phyloP scores from a whole-genome alignment of 2,888 invertebrate genomes.

The Seira musarum region DNA sequence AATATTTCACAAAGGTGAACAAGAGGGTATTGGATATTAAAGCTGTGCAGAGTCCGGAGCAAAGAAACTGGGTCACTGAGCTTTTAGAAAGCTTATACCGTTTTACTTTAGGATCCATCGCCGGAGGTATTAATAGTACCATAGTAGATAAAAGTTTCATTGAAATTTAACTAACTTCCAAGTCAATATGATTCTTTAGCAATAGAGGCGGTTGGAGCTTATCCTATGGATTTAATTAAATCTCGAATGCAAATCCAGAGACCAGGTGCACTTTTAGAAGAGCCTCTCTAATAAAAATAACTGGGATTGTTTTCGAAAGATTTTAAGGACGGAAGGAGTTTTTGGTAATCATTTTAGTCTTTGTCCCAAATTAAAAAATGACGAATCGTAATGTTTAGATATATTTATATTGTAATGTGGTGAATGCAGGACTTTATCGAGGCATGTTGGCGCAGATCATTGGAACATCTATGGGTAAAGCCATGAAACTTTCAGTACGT shows the following conservation, averaged over 20 bases:
- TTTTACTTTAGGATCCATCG: slow-evolving; percentile 74
- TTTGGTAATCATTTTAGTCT: slow-evolving; percentile 9
- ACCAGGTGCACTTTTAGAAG: slow-evolving; percentile 72
- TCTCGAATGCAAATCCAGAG: slow-evolving; percentile 62
- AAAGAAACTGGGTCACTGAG: slow-evolving; percentile 72
- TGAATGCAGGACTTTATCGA: slow-evolving; percentile 73
- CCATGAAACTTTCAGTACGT: slow-evolving; percentile 76
- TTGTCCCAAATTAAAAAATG: no score
- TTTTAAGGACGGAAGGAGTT: slow-evolving; percentile 38
- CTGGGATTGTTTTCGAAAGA: slow-evolving; percentile 45
- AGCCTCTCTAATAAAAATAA: slow-evolving; percentile 45
- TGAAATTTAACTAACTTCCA: background rate
- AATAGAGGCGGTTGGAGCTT: slow-evolving; percentile 46
- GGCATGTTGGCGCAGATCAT: slow-evolving; percentile 77
- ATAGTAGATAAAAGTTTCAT: background rate
- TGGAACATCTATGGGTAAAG: slow-evolving; percentile 78
- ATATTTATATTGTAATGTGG: no score
- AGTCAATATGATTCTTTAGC: slow-evolving; percentile 19
- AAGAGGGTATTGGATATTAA: slow-evolving; percentile 71
- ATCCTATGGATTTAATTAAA: slow-evolving; percentile 59
- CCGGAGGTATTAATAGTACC: slow-evolving; percentile 72
- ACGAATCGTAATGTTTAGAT: no score
- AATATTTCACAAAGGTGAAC: slow-evolving; percentile 73
- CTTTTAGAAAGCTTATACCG: slow-evolving; percentile 75
- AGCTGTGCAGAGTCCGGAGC: slow-evolving; percentile 72